Conservation (phyloP, 2,888 invertebrate species). For the Thelaira solivaga region DNA sequence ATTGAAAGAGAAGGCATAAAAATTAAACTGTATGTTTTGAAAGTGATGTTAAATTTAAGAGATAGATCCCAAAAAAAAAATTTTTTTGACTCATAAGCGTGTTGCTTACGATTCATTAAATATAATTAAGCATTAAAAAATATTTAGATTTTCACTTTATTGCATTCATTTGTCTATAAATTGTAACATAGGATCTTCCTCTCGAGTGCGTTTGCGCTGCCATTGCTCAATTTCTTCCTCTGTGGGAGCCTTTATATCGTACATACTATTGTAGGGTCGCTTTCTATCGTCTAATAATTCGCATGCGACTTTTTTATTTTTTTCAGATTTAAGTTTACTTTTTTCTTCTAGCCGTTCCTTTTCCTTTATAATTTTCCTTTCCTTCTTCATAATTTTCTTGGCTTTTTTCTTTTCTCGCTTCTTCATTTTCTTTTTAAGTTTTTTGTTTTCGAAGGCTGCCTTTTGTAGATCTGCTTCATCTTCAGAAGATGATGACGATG, state of each 20-base stretch:
- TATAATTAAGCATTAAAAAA: too few relatives aligned
- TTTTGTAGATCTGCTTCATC: conserved; percentile 78
- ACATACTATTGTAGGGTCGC: conserved; percentile 95
- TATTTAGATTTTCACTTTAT: too few relatives aligned
- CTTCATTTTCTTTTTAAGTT: conserved; percentile 70
- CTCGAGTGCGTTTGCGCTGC: conserved; percentile 88
- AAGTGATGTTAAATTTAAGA: too few relatives aligned
- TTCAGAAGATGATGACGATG: conserved; percentile 72
- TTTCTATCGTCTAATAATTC: conserved; percentile 91
- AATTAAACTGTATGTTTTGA: neutral
- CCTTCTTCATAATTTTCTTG: conserved; percentile 72
- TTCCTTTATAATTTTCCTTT: conserved; percentile 65
- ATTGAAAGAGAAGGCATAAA: neutral
- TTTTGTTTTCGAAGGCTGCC: conserved; percentile 63
- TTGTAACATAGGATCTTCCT: conserved; percentile 96
- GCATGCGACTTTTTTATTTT: conserved; percentile 67
- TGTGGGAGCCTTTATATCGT: conserved; percentile 88
- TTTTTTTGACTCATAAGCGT: conserved; percentile 17
- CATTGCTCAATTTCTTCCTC: conserved; percentile 96
- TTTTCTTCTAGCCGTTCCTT: conserved; percentile 62
- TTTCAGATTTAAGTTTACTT: conserved; percentile 69
- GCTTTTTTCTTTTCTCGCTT: conserved; percentile 74
- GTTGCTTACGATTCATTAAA: too few relatives aligned
- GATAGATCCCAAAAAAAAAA: neutral
- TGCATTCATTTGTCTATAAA: conserved; percentile 76